Conservation (phyloP, 2,797 vertebrate genomes). For the Chromobotia macracanthus region DNA sequence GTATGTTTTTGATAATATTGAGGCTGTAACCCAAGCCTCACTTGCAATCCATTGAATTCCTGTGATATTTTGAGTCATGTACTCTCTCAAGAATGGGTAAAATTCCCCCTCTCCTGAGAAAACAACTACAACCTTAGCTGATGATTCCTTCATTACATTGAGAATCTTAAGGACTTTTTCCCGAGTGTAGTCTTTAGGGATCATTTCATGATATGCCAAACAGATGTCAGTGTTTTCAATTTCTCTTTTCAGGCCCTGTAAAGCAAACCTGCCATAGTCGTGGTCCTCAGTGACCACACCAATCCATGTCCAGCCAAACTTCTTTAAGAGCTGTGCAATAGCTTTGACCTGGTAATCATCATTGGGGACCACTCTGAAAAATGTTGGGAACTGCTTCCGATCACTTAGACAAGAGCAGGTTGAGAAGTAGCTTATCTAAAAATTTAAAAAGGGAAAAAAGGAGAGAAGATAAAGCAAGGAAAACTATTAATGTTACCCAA, state of each 20-base stretch:
- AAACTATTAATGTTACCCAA: neutral
- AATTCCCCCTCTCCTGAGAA: constrained; percentile 66
- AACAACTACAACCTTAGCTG: constrained; percentile 63
- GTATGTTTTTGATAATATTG: constrained; percentile 60
- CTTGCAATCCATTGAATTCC: constrained; percentile 69
- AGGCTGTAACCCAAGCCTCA: constrained; percentile 67
- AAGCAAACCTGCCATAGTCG: constrained; percentile 62
- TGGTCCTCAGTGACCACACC: constrained; percentile 62
- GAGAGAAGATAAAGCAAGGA: neutral
- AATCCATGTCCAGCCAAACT: constrained; percentile 65
- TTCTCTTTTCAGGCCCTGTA: constrained; percentile 58
- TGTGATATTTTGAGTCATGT: constrained; percentile 62
- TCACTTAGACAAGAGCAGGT: constrained; percentile 64
- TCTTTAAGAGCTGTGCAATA: constrained; percentile 59
- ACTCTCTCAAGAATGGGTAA: constrained; percentile 64
- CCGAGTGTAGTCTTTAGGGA: constrained; percentile 63
- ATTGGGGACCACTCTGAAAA: constrained; percentile 61
- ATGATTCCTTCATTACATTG: constrained; percentile 60
- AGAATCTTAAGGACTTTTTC: constrained; percentile 61
- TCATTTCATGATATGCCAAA: constrained; percentile 66
- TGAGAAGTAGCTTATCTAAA: constrained; percentile 65
- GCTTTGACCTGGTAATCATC: constrained; percentile 65
- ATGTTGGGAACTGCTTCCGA: constrained; percentile 62
- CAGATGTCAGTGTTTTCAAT: constrained; percentile 61
- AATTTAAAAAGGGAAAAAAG: too few species aligned